Evolutionary conservation across 2,888 invertebrate species (phyloP), one percentile per base, ranked within the genome.

Genomic region (Xylophagus ater): DNA sequence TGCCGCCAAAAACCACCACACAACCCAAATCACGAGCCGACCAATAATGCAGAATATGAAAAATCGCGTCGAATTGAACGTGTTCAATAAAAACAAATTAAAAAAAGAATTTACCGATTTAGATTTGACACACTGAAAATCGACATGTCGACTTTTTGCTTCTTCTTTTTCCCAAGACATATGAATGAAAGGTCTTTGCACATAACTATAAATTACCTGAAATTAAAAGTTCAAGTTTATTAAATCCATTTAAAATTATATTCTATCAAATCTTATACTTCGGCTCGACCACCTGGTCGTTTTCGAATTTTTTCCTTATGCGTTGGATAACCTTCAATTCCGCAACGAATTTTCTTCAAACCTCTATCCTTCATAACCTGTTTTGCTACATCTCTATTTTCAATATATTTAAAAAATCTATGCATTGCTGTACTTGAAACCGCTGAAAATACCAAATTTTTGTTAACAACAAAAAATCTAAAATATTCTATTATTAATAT

Each of bases 301-400:
- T 88, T 85, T 65, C 93, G 92, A 2, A 98, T 83, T 62, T 98
- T 99, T 60, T 99, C 98, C 60, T 97, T 98, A 70, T 97, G 93
- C 0, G 98, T 99, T 3, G 98, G 98, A 65, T 98, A 99, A 0
- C 96, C 97, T 69, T 98, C 97, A 44, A 98, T 97, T 5, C 98
- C 98, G 15, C 99, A 74, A 3, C 97, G 81, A 48, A 99, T 98
- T 60, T 99, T 99, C 66, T 99, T 99, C 40, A 99, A 69, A 0
- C 97, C 97, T 30, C 98, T 75, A 60, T 99, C 98, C 58, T 97
- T 97, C 74, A 99, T 80, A 18, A 99, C 97, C 62, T 92, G 92
- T 57, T 99, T 99, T 6, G 98, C 98, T 5, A 98, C 97, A 61
- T 99, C 98, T 36, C 98, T 72, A 60, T 99, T 99, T 65, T 99